Conservation (phyloP, 2,797 vertebrate genomes). For the Coendou prehensilis region DNA sequence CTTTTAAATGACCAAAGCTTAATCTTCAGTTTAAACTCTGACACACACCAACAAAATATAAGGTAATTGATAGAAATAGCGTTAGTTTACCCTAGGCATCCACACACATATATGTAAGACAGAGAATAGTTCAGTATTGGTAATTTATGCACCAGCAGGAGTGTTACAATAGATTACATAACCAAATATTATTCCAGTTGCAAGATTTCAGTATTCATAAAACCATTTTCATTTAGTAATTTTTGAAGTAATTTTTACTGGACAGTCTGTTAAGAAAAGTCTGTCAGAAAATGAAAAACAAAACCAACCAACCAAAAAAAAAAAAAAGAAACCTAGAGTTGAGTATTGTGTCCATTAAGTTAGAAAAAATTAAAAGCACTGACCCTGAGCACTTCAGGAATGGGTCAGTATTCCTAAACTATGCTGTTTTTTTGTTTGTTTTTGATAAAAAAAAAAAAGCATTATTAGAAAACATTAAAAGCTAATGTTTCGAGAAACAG, state of each 20-base stretch:
- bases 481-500: constrained; percentile 60
- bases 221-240: constrained; percentile 46
- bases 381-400: background rate
- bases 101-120: background rate
- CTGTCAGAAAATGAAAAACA: background rate
- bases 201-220: constrained; percentile 54
- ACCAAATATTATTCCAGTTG: constrained; percentile 29
- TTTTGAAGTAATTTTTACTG: constrained; percentile 22
- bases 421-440: background rate
- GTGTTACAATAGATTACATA: constrained; percentile 20
- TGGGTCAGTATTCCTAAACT: background rate
- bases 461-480: constrained; percentile 59
- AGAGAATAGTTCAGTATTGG: constrained; percentile 14
- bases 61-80: background rate
- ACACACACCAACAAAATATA: background rate
- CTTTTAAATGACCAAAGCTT: constrained; percentile 20
- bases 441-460: background rate
- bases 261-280: constrained; percentile 55
- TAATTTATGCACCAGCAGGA: background rate
- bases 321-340: background rate
- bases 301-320: background rate
- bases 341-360: constrained; percentile 49
- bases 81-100: background rate
- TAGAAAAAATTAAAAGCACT: constrained; percentile 44
- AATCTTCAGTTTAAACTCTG: constrained; percentile 37